Base-by-base conservation (phyloP, 2,797 vertebrate species). In the Sphaeramia orbicularis region DNA sequence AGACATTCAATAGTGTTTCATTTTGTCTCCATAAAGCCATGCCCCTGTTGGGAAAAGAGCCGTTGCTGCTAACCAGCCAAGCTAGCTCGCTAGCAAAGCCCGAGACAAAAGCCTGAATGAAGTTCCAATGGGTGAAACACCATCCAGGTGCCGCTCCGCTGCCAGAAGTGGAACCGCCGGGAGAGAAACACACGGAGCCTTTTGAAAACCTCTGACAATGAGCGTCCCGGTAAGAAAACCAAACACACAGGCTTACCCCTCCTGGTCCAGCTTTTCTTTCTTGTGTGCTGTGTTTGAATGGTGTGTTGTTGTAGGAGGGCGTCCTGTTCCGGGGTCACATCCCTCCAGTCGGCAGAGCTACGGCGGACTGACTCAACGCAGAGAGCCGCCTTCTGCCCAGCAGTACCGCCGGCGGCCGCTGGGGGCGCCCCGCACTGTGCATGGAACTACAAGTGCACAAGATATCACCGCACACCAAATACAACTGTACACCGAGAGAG, bases 301-400 rank as follows among this genome's bases (percentile, higher is more conserved):
- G 84, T 84, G 91, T 94, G 91, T 93, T 93, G 89, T 92, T 92
- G 86, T 93, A 86, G 86, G 86, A 90, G 92, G 87, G 91, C 89
- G 92, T 94, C 92, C 93, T 93, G 93, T 95, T 95, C 94, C 94
- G 94, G 94, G 94, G 93, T 95, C 94, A 95, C 94, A 95, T 95
- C 94, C 94, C 94, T 94, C 93, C 94, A 93, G 92, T 91, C 89
- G 89, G 89, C 84, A 52, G 75, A 84, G 88, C 88, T 80, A 41
- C 73, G 71, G 80, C 78, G 90, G 61, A 90, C 88, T 91, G 91
- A 87, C 66, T 92, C 69, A 82, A 76, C 76, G 70, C 84, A 67
- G 76, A 69, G 41, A 70, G 74, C 54, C 80, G 76, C 84, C 89
- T 57, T 82, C 78, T 84, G 85, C 40, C 37, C 27, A 18, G 51